Conservation (phyloP, 2,888 invertebrate species). For the Coelopa pilipes region DNA sequence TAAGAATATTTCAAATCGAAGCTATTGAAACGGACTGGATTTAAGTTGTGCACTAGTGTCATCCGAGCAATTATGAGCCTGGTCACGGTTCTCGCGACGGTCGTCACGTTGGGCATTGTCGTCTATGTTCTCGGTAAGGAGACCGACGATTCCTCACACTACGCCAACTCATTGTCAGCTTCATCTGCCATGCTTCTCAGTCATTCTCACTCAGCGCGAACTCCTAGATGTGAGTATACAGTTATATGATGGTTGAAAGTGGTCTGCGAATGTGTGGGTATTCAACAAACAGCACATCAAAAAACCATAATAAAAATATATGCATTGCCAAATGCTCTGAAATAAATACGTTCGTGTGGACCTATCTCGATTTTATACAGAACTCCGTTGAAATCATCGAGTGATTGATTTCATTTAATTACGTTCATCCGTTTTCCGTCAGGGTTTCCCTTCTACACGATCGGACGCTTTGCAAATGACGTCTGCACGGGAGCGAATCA, state of each 20-base stretch:
- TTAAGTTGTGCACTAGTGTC: too few relatives aligned
- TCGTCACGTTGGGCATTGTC: slow-evolving; percentile 42
- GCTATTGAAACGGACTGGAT: too few relatives aligned
- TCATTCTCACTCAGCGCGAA: slow-evolving; percentile 38
- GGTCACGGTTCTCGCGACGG: slow-evolving; percentile 23
- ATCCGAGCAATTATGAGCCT: slow-evolving; percentile 31
- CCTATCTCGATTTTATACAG: too few relatives aligned
- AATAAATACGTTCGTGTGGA: too few relatives aligned
- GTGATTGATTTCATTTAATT: not conserved
- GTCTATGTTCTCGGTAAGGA: slow-evolving; percentile 49
- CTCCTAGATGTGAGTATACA: slow-evolving; percentile 41
- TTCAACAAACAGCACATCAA: not conserved
- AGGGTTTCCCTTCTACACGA: slow-evolving; percentile 78
- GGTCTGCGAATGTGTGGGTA: not conserved
- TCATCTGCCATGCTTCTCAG: slow-evolving; percentile 11
- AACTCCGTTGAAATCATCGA: too few relatives aligned
- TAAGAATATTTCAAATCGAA: too few relatives aligned
- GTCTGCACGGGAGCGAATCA: slow-evolving; percentile 75
- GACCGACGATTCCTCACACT: slow-evolving; percentile 30
- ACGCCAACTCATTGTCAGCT: slow-evolving; percentile 16
- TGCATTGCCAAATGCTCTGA: too few relatives aligned
- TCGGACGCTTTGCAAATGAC: slow-evolving; percentile 81
- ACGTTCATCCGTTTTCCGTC: slow-evolving; percentile 12
- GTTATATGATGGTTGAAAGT: too few relatives aligned
- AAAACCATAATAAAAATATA: not conserved